A percentile compares a stretch with the other conserved stretches of the same genome.
These are phyloP conservation scores for Cephonodes hylas DNA, from an alignment of 2,888 invertebrate genomes.

Conservation along the genomic window DNA sequence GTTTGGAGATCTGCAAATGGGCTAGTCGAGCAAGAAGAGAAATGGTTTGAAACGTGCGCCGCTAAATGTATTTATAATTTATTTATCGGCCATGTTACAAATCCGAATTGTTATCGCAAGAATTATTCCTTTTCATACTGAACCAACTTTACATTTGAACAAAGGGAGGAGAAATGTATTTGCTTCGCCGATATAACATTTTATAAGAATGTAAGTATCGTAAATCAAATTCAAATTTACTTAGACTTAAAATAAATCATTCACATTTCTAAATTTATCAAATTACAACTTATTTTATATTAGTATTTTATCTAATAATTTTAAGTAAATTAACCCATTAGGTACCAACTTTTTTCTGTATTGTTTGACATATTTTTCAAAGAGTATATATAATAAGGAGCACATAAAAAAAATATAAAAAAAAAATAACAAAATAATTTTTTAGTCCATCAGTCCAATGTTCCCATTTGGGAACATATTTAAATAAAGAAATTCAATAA, in stretches of 20 bases:
- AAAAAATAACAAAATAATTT: too few species aligned
- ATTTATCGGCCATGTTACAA: slow-evolving; percentile 72
- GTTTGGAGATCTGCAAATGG: slow-evolving; percentile 80
- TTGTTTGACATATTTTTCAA: too few species aligned
- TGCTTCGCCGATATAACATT: slow-evolving; percentile 3
- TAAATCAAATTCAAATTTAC: neutral
- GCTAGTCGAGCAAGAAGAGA: slow-evolving; percentile 77
- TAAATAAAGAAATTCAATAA: too few species aligned
- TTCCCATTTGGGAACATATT: too few species aligned
- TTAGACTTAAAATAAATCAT: neutral
- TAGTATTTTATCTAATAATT: too few species aligned
- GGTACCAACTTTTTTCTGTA: too few species aligned
- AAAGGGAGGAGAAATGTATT: slow-evolving; percentile 36
- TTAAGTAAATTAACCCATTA: too few species aligned
- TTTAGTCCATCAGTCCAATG: too few species aligned
- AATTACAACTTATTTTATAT: too few species aligned
- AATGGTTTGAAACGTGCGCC: slow-evolving; percentile 73
- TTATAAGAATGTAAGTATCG: neutral
- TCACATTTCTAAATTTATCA: too few species aligned
- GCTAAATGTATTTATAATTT: slow-evolving; percentile 80
- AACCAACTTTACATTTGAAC: slow-evolving; percentile 40
- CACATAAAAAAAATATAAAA: too few species aligned
- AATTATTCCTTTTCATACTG: slow-evolving; percentile 47
- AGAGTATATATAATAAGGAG: too few species aligned
- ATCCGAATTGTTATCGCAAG: slow-evolving; percentile 66